Base-by-base conservation (phyloP, 2,797 vertebrate genomes). In the Pygocentrus nattereri region DNA sequence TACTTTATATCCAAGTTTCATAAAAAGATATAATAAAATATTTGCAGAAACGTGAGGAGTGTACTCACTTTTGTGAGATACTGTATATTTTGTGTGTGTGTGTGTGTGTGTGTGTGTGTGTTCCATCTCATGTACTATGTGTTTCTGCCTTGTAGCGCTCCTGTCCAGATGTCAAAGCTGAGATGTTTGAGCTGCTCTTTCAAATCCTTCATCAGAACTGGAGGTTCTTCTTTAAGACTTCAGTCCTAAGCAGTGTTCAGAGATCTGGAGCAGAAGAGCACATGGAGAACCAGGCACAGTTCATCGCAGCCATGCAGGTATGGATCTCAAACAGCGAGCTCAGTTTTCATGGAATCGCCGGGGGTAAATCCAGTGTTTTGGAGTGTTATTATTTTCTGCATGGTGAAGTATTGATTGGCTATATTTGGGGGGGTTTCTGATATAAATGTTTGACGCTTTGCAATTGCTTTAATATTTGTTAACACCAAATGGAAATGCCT, bases 211-310 rank as follows among this genome's bases (percentile, higher is more conserved):
- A 99, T 90, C 97, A 99, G 88, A 99, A 99, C 86, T 99, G 98
- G 98, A 94, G 98, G 90, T 97, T 97, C 92, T 99, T 99, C 94
- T 99, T 99, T 91, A 98, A 98, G 88, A 96, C 95, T 2, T 97
- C 95, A 0, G 92, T 99, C 83, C 90, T 99, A 92, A 96, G 96
- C 79, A 99, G 95, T 3, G 96, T 99, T 74, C 97, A 98, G 88
- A 94, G 95, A 90, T 96, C 95, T n/a, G 88, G 88, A 0, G 80
- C 92, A 0, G 97, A 99, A 74, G 98, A 99, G 44, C 95, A 95
- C 86, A 97, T 99, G 97, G 98, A 99, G 90, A 99, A 99, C 0
- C 95, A 98, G 89, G 95, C 95, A 0, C 98, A 99, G 90, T 99
- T 99, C 93, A 96, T 95, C 85, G 95, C 96, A 85, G 96, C 97